These are phyloP conservation scores for Dipodomys ordii DNA, from an alignment of 2,113 vertebrate genomes.

Conservation along the genomic window DNA sequence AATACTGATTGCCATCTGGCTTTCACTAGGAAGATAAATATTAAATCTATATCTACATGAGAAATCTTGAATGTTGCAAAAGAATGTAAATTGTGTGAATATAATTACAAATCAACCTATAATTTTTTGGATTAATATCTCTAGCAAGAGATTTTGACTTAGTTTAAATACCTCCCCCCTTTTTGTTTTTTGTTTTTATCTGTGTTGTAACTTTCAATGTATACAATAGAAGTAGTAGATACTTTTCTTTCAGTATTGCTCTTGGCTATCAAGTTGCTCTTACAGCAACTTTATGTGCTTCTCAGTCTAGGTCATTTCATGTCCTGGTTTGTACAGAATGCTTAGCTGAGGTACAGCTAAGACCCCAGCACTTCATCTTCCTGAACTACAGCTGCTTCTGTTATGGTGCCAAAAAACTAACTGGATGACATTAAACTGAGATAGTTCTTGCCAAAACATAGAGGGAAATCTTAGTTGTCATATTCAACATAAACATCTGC, in stretches of 20 bases:
- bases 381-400: slow-evolving; percentile 56
- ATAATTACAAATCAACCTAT: slow-evolving; percentile 39
- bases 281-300: slow-evolving; percentile 28
- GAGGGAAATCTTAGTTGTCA: neutral
- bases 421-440: slow-evolving; percentile 3
- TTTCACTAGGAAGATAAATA: slow-evolving; percentile 70
- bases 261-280: slow-evolving; percentile 35
- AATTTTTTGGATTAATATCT: slow-evolving; percentile 48
- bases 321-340: slow-evolving; percentile 45
- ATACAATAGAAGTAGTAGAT: slow-evolving; percentile 36
- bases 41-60: slow-evolving; percentile 50
- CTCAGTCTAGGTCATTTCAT: slow-evolving; percentile 2
- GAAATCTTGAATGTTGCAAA: slow-evolving; percentile 47
- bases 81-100: slow-evolving; percentile 53
- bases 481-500: slow-evolving; percentile 28
- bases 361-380: slow-evolving; percentile 48
- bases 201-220: slow-evolving; percentile 36
- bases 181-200: too few species aligned
- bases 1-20: slow-evolving; percentile 73
- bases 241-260: slow-evolving; percentile 20
- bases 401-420: slow-evolving; percentile 53
- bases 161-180: too few species aligned
- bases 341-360: slow-evolving; percentile 49
- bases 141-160: too few species aligned
- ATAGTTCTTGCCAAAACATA: slow-evolving; percentile 46